Conservation (phyloP, 2,888 invertebrate genomes). For the Polylopha cassiicola region DNA sequence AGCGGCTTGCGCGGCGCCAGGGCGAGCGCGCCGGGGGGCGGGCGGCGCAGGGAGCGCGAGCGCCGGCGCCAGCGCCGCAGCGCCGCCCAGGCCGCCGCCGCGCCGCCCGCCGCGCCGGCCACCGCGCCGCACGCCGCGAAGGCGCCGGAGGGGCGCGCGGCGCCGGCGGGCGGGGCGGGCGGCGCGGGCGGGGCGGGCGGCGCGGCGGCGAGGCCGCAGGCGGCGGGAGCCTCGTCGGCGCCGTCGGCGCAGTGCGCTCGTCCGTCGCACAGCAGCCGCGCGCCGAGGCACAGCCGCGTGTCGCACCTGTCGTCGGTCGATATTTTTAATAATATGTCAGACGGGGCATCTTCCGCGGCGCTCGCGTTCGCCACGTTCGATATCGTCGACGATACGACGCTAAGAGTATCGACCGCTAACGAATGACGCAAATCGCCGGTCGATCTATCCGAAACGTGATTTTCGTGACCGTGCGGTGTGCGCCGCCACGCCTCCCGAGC, state of each 20-base stretch:
- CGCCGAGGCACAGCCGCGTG: constrained; percentile 83
- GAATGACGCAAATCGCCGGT: too few relatives aligned
- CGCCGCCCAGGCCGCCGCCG: constrained; percentile 41
- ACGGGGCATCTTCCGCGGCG: not conserved
- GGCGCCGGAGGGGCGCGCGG: constrained; percentile 36
- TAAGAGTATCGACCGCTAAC: too few relatives aligned
- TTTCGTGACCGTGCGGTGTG: too few relatives aligned
- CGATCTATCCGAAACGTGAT: too few relatives aligned
- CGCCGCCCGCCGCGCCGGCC: constrained; percentile 40
- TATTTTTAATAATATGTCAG: not conserved
- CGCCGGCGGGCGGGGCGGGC: constrained; percentile 8
- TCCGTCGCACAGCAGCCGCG: constrained; percentile 84
- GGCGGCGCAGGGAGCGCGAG: constrained; percentile 29
- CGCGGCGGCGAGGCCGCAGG: constrained; percentile 69
- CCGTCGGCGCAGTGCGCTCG: constrained; percentile 88
- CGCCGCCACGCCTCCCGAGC: too few relatives aligned
- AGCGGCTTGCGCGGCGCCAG: constrained; percentile 22
- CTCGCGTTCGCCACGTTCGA: too few relatives aligned
- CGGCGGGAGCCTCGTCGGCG: constrained; percentile 84
- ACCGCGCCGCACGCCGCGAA: constrained; percentile 45
- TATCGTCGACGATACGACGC: too few relatives aligned
- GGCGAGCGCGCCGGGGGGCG: constrained; percentile 26
- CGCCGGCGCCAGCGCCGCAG: constrained; percentile 38
- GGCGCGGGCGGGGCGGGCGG: constrained; percentile 56
- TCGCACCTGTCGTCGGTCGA: constrained; percentile 79